Percentiles rank a stretch among this genome's conserved stretches.
These are phyloP conservation scores for Scaptomyza graminum DNA, from an alignment of 1,140 invertebrate genomes.

Conservation along the genomic window DNA sequence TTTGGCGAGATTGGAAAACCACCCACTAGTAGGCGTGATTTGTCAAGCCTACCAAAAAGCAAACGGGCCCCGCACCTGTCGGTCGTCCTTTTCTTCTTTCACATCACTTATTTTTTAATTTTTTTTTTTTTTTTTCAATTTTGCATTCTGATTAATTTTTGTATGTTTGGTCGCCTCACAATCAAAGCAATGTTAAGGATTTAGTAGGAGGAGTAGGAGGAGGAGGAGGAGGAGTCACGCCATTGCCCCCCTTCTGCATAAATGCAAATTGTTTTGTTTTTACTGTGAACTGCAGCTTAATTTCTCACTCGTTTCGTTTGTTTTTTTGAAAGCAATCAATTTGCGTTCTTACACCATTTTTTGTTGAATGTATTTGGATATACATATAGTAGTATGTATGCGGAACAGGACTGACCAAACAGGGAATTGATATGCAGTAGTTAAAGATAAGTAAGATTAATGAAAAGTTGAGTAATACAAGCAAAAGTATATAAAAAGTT, in stretches of 20 bases:
- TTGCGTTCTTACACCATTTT: slow-evolving; percentile 20
- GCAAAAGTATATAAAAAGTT: too few species aligned
- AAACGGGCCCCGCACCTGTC: neutral
- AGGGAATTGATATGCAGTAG: neutral
- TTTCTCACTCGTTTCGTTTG: neutral
- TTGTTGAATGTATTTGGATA: neutral
- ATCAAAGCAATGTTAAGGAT: slow-evolving; percentile 11
- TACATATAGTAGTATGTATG: too few species aligned
- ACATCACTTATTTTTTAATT: neutral
- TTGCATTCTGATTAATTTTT: slow-evolving; percentile 22
- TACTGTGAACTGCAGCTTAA: too few species aligned
- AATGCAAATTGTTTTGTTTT: slow-evolving; percentile 5
- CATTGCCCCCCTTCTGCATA: neutral
- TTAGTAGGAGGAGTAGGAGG: too few species aligned
- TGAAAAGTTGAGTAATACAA: too few species aligned
- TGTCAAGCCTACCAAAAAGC: slow-evolving; percentile 11
- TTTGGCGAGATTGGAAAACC: neutral
- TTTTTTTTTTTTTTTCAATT: neutral
- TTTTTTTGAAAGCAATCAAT: slow-evolving; percentile 22
- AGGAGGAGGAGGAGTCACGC: neutral
- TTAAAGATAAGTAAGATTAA: neutral
- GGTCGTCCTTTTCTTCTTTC: neutral
- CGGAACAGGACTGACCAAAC: neutral
- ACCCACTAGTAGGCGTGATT: neutral
- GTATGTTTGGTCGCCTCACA: slow-evolving; percentile 5